Evolutionary conservation across 64 coral and sea anemone species (phyloP), one percentile per base, ranked within the genome.

Genomic region (Montipora foliosa): DNA sequence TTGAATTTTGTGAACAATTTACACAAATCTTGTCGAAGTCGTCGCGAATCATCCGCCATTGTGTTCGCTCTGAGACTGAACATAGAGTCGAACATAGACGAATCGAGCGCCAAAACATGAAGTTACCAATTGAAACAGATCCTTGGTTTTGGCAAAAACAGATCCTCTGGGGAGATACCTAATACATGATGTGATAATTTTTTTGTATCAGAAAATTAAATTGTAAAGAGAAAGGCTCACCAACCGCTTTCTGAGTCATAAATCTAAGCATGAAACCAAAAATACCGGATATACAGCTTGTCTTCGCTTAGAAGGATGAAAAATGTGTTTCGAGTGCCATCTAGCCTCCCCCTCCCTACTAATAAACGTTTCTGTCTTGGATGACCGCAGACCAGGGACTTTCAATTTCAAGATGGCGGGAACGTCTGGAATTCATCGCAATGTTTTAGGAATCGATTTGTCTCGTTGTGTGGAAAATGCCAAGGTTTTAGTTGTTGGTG

Each of bases 401-500:
- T 13, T 77, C 70, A 25, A 7, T 16, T 45, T 47, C 79, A 95
- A 90, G 89, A 90, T 95, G 94, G 90, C 70, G 69, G 95, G 75
- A 76, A 86, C 29, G 67, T 81, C 68, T 4, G 95, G 83, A 29
- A 57, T 95, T 22, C 88, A 87, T 66, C 58, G 19, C 50, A 82
- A 87, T 78, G 76, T 89, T 94, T 95, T 99, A 20, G 98, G 95
- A 6, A 80, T 10, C 58, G 46, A 87, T 94, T 94, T 99, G 70
- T 90, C 95, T 49, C 74, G 92, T 53, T 88, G 58, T 57, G 92
- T 99, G 29, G 74, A 44, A 66, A 96, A 94, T 60, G 80, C 88
- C 19, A 91, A 86, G 49, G 86, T 99, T 67, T 80, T 99, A 21
- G 95, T 99, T 1, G 98, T 99, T 92, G 98, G 98, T 87, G 98